Percentiles rank a stretch among this genome's conserved stretches.
Evolutionary conservation across 2,888 invertebrate species (phyloP).

Genomic region (Alloscopus bannaensis): DNA sequence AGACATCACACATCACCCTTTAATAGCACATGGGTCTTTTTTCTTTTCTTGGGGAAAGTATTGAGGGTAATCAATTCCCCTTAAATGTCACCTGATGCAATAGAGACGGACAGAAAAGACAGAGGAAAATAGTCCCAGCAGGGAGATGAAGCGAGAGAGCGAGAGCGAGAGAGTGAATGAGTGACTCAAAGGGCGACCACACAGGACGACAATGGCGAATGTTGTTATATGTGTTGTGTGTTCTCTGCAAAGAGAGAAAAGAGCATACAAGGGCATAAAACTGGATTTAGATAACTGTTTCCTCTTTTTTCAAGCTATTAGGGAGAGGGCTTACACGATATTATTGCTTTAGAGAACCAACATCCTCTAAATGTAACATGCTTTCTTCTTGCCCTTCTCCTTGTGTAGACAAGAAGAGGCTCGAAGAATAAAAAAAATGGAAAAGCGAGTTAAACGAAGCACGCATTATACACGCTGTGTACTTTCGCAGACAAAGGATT

Average conservation of each 20-base stretch:
- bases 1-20: too few relatives aligned
- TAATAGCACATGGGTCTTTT: too few relatives aligned
- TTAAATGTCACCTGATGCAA: constrained; percentile 50
- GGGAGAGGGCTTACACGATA: not conserved
- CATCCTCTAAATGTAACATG: not conserved
- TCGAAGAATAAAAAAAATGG: not conserved
- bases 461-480: too few relatives aligned
- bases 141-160: too few relatives aligned
- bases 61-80: constrained; percentile 43
- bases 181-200: too few relatives aligned
- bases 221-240: not conserved
- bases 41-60: constrained; percentile 16
- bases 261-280: constrained; percentile 30
- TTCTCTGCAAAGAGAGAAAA: not conserved
- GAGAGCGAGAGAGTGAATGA: constrained; percentile 4
- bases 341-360: not conserved
- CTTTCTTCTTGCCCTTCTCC: not conserved
- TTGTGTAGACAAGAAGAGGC: too few relatives aligned
- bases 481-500: too few relatives aligned
- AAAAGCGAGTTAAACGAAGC: constrained; percentile 1
- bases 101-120: constrained; percentile 15
- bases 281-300: constrained; percentile 48
- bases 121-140: constrained; percentile 33
- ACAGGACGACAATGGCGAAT: not conserved
- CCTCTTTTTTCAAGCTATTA: not conserved